phyloP scores from a whole-genome alignment of 2,113 vertebrate genomes.

The Tautogolabrus adspersus region DNA sequence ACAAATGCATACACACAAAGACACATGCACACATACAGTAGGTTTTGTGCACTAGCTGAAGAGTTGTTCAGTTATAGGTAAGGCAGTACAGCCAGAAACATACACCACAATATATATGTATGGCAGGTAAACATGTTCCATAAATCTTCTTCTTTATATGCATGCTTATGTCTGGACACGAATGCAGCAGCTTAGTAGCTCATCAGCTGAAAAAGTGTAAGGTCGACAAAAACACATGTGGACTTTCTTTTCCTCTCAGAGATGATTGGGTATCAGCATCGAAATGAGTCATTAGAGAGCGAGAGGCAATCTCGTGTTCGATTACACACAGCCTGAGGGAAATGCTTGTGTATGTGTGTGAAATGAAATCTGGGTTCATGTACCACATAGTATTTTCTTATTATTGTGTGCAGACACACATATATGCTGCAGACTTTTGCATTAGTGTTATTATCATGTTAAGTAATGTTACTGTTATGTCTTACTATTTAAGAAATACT shows the following conservation, averaged over 20 bases:
- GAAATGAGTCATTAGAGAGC: slow-evolving; percentile 59
- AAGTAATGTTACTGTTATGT: neutral
- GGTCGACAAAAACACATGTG: slow-evolving; percentile 55
- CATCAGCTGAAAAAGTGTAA: slow-evolving; percentile 58
- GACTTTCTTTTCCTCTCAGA: slow-evolving; percentile 46
- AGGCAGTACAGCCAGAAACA: too few relatives aligned
- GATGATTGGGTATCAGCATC: slow-evolving; percentile 55
- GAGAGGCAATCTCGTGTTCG: slow-evolving; percentile 53
- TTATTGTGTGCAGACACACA: neutral
- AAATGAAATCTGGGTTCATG: slow-evolving; percentile 7
- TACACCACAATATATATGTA: neutral
- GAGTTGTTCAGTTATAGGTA: neutral
- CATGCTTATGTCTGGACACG: neutral
- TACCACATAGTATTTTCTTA: neutral
- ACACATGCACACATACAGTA: neutral
- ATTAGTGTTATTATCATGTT: too few relatives aligned
- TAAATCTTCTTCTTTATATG: slow-evolving; percentile 24
- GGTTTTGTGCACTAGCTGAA: neutral
- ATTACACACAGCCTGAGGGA: slow-evolving; percentile 47
- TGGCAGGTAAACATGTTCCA: neutral
- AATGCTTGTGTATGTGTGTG: slow-evolving; percentile 1
- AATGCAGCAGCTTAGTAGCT: slow-evolving; percentile 22
- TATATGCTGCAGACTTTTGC: neutral
- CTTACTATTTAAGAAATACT: neutral
- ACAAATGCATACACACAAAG: neutral